Conservation (phyloP, 2,888 invertebrate genomes). For the Eledona agricola region DNA sequence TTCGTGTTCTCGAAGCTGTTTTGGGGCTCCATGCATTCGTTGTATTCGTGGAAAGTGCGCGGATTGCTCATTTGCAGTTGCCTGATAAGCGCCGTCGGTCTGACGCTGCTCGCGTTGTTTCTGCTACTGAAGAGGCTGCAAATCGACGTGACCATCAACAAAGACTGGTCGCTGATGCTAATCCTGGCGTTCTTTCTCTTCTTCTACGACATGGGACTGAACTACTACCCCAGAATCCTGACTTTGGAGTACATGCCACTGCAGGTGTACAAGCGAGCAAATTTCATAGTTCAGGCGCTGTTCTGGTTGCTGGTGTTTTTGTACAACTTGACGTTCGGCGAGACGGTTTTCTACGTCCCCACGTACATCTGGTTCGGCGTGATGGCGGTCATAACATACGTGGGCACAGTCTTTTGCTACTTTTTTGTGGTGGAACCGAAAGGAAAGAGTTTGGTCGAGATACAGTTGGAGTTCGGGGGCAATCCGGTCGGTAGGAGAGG, state of each 20-base stretch:
- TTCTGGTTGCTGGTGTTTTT: constrained; percentile 47
- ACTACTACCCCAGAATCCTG: constrained; percentile 43
- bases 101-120: constrained; percentile 25
- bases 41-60: constrained; percentile 42
- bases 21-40: constrained; percentile 39
- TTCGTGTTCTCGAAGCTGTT: constrained; percentile 44
- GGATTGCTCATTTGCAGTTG: constrained; percentile 48
- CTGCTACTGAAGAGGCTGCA: constrained; percentile 11
- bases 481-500: constrained; percentile 53
- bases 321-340: constrained; percentile 35
- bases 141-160: constrained; percentile 6
- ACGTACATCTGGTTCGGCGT: constrained; percentile 25
- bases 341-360: not conserved
- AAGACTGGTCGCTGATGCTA: constrained; percentile 41
- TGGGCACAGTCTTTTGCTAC: constrained; percentile 41
- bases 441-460: constrained; percentile 48
- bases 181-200: constrained; percentile 42
- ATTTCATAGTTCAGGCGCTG: constrained; percentile 35
- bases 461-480: constrained; percentile 53
- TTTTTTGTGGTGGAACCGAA: constrained; percentile 49
- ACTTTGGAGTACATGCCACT: constrained; percentile 49
- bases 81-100: constrained; percentile 18
- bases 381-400: constrained; percentile 40
- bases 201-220: constrained; percentile 47
- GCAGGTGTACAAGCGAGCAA: constrained; percentile 46